phyloP scores from a whole-genome alignment of 2,113 vertebrate genomes.

The Oostethus manadensis region DNA sequence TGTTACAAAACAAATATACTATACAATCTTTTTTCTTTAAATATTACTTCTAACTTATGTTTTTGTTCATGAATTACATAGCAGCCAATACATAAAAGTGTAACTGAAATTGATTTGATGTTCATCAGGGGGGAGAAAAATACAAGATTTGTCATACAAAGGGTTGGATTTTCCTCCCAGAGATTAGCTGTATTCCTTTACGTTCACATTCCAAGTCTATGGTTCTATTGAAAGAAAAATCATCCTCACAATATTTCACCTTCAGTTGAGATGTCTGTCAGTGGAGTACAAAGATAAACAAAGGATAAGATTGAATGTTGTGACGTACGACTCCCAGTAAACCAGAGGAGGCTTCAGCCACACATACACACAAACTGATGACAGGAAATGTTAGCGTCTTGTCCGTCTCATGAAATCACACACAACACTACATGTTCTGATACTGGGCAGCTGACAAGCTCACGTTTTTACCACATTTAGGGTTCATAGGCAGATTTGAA shows the following conservation, averaged over 20 bases:
- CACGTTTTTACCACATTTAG: conserved; percentile 54
- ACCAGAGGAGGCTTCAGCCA: conserved; percentile 35
- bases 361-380: conserved; percentile 18
- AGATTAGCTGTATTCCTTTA: conserved; percentile 79
- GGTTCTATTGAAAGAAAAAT: conserved; percentile 72
- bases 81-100: conserved; percentile 94
- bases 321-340: conserved; percentile 44
- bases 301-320: conserved; percentile 48
- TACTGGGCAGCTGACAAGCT: conserved; percentile 53
- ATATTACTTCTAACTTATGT: conserved; percentile 99
- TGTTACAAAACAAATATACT: conserved; percentile 99
- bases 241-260: conserved; percentile 36
- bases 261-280: conserved; percentile 32
- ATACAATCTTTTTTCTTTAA: conserved; percentile 99
- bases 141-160: conserved; percentile 87
- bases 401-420: conserved; percentile 26
- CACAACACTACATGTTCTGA: conserved; percentile 41
- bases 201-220: conserved; percentile 91
- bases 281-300: conserved; percentile 58
- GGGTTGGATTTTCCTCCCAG: conserved; percentile 79
- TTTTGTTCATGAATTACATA: conserved; percentile 98
- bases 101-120: conserved; percentile 96
- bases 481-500: conserved; percentile 78
- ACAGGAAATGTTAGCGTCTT: conserved; percentile 29
- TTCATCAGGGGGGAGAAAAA: conserved; percentile 82